Evolutionary conservation across 1,140 invertebrate species (phyloP).

Genomic region (Drosophila malerkotliana): DNA sequence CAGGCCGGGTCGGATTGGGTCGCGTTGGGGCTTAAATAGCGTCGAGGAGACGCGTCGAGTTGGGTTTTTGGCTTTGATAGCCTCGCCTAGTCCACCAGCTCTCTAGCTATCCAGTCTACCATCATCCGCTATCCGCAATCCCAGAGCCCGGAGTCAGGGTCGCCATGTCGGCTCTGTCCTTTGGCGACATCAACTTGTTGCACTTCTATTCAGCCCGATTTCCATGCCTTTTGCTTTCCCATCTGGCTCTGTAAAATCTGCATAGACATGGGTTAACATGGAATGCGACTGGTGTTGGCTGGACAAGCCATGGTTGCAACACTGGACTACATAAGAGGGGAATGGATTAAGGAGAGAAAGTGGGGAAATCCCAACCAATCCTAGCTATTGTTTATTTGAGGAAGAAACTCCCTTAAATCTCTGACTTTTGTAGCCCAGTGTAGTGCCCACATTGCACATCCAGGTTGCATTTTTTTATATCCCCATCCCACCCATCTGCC

Average conservation of each 20-base stretch:
- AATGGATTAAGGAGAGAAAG: background rate
- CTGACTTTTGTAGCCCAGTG: conserved; percentile 11
- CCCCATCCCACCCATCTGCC: conserved; percentile 1
- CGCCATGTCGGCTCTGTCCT: conserved; percentile 29
- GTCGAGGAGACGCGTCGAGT: conserved; percentile 18
- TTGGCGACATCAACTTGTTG: conserved; percentile 52
- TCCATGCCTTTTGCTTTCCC: background rate
- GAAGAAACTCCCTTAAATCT: background rate
- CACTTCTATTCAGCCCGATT: conserved; percentile 21
- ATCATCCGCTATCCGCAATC: conserved; percentile 9
- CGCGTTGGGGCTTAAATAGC: conserved; percentile 15
- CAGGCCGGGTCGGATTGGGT: conserved; percentile 31
- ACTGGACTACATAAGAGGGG: conserved; percentile 2
- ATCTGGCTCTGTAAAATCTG: conserved; percentile 21
- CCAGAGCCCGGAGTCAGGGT: conserved; percentile 11
- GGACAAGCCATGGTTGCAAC: conserved; percentile 3
- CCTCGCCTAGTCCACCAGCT: conserved; percentile 12
- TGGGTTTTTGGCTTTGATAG: conserved; percentile 40
- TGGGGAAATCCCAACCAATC: background rate
- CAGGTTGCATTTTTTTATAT: conserved; percentile 32
- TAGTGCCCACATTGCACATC: conserved; percentile 1
- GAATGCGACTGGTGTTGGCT: conserved; percentile 13
- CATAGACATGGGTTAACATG: conserved; percentile 26
- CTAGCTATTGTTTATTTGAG: too few species aligned
- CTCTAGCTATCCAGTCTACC: conserved; percentile 4